Conservation (phyloP, 1,140 invertebrate genomes). For the Drosophila parvula region DNA sequence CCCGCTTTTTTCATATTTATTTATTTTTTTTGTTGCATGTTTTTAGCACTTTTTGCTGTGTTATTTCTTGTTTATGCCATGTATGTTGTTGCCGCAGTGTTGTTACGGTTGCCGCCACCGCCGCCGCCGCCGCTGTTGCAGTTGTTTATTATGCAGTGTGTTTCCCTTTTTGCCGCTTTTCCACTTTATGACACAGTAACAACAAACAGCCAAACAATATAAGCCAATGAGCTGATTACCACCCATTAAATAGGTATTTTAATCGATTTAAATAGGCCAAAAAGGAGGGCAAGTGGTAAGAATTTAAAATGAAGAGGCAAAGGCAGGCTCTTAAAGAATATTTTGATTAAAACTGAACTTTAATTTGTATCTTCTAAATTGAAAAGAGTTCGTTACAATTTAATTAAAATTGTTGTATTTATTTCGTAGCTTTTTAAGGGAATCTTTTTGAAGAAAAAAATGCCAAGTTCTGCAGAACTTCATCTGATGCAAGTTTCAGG, state of each 20-base stretch:
- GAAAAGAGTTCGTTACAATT: no score
- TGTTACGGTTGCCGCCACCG: conserved; percentile 25
- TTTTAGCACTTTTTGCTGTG: conserved; percentile 33
- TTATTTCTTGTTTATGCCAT: conserved; percentile 33
- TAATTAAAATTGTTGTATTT: no score
- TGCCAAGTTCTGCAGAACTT: no score
- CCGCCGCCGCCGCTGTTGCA: conserved; percentile 22
- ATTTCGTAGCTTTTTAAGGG: no score
- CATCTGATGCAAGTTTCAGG: not conserved
- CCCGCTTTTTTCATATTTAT: not conserved
- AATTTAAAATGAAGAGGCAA: not conserved
- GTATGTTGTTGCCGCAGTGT: conserved; percentile 36
- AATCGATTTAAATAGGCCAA: not conserved
- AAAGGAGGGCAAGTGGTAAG: no score
- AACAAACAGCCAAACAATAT: conserved; percentile 58
- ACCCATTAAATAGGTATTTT: not conserved
- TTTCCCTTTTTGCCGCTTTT: conserved; percentile 45
- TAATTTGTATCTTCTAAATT: no score
- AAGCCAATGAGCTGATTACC: conserved; percentile 71
- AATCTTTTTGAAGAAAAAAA: no score
- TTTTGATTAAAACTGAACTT: no score
- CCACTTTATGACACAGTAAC: conserved; percentile 56
- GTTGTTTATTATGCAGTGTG: conserved; percentile 77
- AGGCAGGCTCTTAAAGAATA: no score
- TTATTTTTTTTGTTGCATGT: conserved; percentile 10